These are phyloP conservation scores for Pagrus major DNA, from an alignment of 2,113 vertebrate genomes.

Conservation along the genomic window DNA sequence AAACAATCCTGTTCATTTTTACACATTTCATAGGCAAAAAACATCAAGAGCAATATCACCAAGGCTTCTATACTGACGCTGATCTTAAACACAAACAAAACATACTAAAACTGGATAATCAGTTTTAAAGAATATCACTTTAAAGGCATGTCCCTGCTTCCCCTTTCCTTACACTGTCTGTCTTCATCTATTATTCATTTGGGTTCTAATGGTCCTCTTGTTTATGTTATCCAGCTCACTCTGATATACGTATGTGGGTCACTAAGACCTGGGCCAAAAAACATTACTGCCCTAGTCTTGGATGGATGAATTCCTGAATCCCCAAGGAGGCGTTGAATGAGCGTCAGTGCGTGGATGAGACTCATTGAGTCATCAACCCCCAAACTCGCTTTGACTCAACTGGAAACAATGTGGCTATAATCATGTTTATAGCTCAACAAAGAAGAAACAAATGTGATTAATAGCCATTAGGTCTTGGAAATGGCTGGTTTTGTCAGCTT, in stretches of 20 bases:
- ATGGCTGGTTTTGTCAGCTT: slow-evolving; percentile 3
- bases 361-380: slow-evolving; percentile 36
- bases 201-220: slow-evolving; percentile 36
- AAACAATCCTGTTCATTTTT: neutral
- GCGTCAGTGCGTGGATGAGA: slow-evolving; percentile 28
- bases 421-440: slow-evolving; percentile 16
- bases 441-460: slow-evolving; percentile 23
- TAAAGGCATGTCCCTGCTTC: neutral
- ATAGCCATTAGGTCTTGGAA: neutral
- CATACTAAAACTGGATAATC: neutral
- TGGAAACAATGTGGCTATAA: slow-evolving; percentile 50
- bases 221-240: slow-evolving; percentile 41
- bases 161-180: neutral
- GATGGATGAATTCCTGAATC: slow-evolving; percentile 22
- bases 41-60: neutral
- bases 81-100: neutral
- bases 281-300: slow-evolving; percentile 22
- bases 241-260: slow-evolving; percentile 59
- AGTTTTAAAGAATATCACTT: slow-evolving; percentile 5
- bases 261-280: slow-evolving; percentile 40
- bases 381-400: slow-evolving; percentile 22
- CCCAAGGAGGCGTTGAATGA: slow-evolving; percentile 1
- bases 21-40: neutral
- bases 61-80: neutral
- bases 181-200: slow-evolving; percentile 61